Conservation (phyloP, 2,797 vertebrate genomes). For the Holocentrus rufus region DNA sequence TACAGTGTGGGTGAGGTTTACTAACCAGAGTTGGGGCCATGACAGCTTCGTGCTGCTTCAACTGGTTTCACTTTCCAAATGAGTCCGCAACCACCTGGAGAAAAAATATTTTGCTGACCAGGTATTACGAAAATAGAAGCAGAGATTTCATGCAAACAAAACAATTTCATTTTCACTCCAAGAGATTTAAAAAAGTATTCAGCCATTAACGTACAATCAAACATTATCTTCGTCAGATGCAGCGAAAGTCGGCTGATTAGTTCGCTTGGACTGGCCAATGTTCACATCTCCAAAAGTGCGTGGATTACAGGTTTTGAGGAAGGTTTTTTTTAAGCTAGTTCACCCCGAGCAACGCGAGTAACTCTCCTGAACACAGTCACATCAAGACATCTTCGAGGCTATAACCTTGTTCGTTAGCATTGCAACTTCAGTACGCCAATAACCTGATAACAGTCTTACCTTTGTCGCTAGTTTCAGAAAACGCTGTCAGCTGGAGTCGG, state of each 20-base stretch:
- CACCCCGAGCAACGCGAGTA: background rate
- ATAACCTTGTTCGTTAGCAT: background rate
- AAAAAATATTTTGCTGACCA: background rate
- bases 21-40: slow-evolving; percentile 78
- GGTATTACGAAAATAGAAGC: no score
- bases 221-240: background rate
- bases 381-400: no score
- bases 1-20: background rate
- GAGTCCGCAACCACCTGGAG: slow-evolving; percentile 32
- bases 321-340: background rate
- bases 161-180: no score
- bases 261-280: background rate
- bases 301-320: no score
- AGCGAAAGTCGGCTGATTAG: no score
- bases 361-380: background rate
- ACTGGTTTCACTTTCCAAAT: slow-evolving; percentile 19
- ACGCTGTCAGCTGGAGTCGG: accelerated
- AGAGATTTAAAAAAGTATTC: no score
- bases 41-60: background rate
- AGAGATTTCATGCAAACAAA: no score
- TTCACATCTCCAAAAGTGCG: slow-evolving; percentile 5
- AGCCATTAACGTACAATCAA: background rate
- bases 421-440: no score
- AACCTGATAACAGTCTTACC: no score
- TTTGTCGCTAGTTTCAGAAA: accelerated